Conservation (phyloP, 2,113 vertebrate species). For the Perca schrenkii region DNA sequence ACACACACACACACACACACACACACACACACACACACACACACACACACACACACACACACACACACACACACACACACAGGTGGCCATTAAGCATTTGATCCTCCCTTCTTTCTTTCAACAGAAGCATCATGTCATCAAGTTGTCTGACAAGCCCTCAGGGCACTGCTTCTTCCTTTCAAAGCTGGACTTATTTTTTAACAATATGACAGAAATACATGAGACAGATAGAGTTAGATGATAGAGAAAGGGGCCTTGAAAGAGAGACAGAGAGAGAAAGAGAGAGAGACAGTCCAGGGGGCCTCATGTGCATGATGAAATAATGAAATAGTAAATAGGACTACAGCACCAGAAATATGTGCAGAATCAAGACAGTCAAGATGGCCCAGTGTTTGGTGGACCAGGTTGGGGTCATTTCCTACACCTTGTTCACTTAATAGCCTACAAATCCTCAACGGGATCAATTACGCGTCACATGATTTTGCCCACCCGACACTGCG, state of each 20-base stretch:
- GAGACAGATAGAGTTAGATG: constrained; percentile 52
- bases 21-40: constrained; percentile 10
- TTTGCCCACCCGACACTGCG: too few relatives aligned
- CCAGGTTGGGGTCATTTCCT: too few relatives aligned
- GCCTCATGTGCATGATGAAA: too few relatives aligned
- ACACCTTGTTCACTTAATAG: too few relatives aligned
- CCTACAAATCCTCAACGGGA: too few relatives aligned
- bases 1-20: too few relatives aligned
- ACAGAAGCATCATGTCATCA: constrained; percentile 67
- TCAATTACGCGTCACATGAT: too few relatives aligned
- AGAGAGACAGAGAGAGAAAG: constrained; percentile 4
- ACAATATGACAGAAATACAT: constrained; percentile 50
- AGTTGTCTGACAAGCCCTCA: constrained; percentile 69
- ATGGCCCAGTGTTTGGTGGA: too few relatives aligned
- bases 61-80: constrained; percentile 46
- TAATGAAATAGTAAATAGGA: too few relatives aligned
- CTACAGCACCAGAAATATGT: too few relatives aligned
- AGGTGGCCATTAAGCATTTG: constrained; percentile 67
- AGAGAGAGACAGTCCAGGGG: constrained; percentile 2
- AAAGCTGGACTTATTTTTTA: constrained; percentile 49
- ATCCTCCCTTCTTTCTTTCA: constrained; percentile 67
- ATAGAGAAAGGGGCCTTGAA: constrained; percentile 4
- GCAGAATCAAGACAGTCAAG: too few relatives aligned
- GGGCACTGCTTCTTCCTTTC: constrained; percentile 53
- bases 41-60: constrained; percentile 8